These are phyloP conservation scores for Drosophila chauvacae DNA, from an alignment of 1,140 invertebrate species.

Conservation along the genomic window DNA sequence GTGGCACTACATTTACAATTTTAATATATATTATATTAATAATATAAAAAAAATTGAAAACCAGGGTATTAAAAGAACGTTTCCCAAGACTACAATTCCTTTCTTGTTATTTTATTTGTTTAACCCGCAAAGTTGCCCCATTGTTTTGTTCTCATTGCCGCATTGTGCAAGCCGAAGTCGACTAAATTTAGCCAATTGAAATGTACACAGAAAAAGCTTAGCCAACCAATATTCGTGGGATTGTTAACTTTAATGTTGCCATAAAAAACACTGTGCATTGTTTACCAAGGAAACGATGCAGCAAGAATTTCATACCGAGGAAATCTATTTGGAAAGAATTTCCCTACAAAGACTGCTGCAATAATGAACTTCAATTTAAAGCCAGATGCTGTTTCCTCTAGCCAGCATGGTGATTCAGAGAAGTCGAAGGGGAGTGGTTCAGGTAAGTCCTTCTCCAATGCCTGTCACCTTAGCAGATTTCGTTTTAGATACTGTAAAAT, in stretches of 20 bases:
- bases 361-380: slow-evolving; percentile 71
- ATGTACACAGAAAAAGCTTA: slow-evolving; percentile 55
- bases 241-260: slow-evolving; percentile 70
- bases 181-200: slow-evolving; percentile 73
- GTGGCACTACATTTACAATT: no score
- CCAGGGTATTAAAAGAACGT: neutral
- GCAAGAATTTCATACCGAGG: neutral
- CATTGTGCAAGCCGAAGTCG: slow-evolving; percentile 55
- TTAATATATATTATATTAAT: no score
- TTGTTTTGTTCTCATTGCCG: slow-evolving; percentile 35
- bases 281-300: slow-evolving; percentile 59
- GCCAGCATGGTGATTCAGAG: neutral
- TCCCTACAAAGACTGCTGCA: slow-evolving; percentile 55
- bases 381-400: slow-evolving; percentile 46
- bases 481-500: slow-evolving; percentile 76
- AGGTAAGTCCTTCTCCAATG: slow-evolving; percentile 4
- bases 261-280: slow-evolving; percentile 65
- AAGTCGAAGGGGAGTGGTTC: neutral
- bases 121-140: slow-evolving; percentile 26
- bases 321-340: slow-evolving; percentile 33
- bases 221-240: slow-evolving; percentile 27
- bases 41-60: neutral
- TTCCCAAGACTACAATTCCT: neutral
- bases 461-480: slow-evolving; percentile 74
- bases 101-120: slow-evolving; percentile 27